Conservation (phyloP, 2,797 vertebrate species). For the Neostethus bicornis region DNA sequence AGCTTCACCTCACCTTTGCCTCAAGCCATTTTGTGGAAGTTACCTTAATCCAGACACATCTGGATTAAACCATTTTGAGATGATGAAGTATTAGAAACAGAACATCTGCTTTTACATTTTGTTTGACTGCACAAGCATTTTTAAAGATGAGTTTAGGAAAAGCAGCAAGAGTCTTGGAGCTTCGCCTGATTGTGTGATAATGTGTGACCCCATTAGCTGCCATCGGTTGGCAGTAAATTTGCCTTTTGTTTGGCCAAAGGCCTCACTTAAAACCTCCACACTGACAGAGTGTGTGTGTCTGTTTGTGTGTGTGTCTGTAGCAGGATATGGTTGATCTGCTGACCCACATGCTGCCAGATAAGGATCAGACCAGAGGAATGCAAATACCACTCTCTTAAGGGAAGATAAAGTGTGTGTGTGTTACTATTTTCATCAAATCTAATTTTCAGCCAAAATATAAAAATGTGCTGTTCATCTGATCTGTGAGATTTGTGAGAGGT, state of each 20-base stretch:
- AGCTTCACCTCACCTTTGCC: not conserved
- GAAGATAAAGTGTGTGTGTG: constrained; percentile 10
- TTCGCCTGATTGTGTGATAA: constrained; percentile 1
- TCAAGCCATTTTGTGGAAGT: not conserved
- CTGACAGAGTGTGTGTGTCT: not conserved
- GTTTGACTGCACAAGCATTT: too few species aligned
- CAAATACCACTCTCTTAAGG: constrained; percentile 21
- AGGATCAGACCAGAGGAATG: constrained; percentile 47
- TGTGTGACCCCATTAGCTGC: constrained; percentile 40
- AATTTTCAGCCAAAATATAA: constrained; percentile 8
- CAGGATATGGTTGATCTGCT: constrained; percentile 56
- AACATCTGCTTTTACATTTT: not conserved
- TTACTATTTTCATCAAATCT: constrained; percentile 8
- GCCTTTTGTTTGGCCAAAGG: constrained; percentile 47
- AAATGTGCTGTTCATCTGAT: not conserved
- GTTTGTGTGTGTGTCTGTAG: too few species aligned
- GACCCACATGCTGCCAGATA: constrained; percentile 50
- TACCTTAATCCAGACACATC: not conserved
- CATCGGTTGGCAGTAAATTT: constrained; percentile 17
- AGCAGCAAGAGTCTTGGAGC: not conserved
- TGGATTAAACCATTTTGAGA: not conserved
- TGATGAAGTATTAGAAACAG: not conserved
- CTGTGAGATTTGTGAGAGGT: not conserved
- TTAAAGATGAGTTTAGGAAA: not conserved
- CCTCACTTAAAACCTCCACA: constrained; percentile 18